Evolutionary conservation across 2,113 vertebrate species (phyloP).

Genomic region (Oophaga pumilio): DNA sequence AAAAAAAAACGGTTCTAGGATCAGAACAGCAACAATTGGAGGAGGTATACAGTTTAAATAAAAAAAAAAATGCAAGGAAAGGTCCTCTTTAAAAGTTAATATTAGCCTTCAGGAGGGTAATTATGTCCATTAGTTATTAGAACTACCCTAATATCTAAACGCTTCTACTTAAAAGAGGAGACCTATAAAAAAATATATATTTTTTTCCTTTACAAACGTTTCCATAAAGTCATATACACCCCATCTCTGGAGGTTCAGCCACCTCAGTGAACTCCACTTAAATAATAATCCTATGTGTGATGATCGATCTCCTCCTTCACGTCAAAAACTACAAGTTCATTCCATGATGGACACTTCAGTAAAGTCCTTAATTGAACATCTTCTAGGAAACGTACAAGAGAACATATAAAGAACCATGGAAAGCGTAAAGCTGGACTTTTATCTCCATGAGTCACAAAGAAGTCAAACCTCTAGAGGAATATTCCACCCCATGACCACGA

Average conservation of each 20-base stretch:
- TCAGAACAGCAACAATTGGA: too few relatives aligned
- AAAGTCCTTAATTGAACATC: slow-evolving; percentile 19
- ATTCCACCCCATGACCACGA: slow-evolving; percentile 59
- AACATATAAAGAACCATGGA: neutral
- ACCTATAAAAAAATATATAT: too few relatives aligned
- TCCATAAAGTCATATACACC: neutral
- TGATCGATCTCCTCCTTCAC: neutral
- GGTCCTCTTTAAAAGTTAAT: neutral
- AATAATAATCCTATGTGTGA: neutral
- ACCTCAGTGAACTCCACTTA: neutral
- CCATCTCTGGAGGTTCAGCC: neutral
- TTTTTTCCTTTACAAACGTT: too few relatives aligned
- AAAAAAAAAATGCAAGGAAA: too few relatives aligned
- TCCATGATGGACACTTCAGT: slow-evolving; percentile 7
- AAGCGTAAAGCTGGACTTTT: neutral
- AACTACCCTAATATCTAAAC: neutral
- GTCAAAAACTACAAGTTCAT: neutral
- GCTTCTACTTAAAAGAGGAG: neutral
- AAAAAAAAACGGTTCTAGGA: too few relatives aligned
- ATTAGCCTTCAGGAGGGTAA: neutral
- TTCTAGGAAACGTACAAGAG: neutral
- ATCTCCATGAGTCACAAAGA: slow-evolving; percentile 29
- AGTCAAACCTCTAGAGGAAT: slow-evolving; percentile 55
- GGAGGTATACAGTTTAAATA: too few relatives aligned
- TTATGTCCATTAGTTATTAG: neutral